phyloP scores from a whole-genome alignment of 1,140 invertebrate species.

The Lanistes nyassanus region DNA sequence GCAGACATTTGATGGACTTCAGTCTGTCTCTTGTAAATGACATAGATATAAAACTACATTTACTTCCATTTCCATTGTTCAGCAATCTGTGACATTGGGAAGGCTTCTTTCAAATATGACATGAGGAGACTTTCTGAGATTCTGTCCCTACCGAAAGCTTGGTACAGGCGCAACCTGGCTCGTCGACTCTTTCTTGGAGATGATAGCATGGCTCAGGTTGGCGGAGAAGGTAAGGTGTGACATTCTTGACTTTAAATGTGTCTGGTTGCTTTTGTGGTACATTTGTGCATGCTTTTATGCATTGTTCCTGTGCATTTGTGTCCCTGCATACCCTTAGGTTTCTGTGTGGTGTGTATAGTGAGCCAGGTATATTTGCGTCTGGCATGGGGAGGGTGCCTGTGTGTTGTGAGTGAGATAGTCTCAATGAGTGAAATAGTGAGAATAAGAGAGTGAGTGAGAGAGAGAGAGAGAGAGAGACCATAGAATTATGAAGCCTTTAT shows the following conservation, averaged over 20 bases:
- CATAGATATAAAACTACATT: background rate
- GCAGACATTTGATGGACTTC: too few relatives aligned
- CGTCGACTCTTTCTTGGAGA: slow-evolving; percentile 93
- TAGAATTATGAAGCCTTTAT: too few relatives aligned
- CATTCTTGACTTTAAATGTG: slow-evolving; percentile 1
- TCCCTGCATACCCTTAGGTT: too few relatives aligned
- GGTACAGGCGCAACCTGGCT: slow-evolving; percentile 90
- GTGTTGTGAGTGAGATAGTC: too few relatives aligned
- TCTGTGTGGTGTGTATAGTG: too few relatives aligned
- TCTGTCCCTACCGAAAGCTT: slow-evolving; percentile 96
- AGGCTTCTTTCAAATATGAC: slow-evolving; percentile 98
- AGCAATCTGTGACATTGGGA: slow-evolving; percentile 95
- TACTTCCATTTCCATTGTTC: slow-evolving; percentile 4
- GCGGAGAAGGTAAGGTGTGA: slow-evolving; percentile 51
- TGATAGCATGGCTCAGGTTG: slow-evolving; percentile 52
- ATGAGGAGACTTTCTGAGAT: slow-evolving; percentile 98
- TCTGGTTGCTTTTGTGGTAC: background rate
- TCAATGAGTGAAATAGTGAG: too few relatives aligned
- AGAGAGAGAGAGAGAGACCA: too few relatives aligned
- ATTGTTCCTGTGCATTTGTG: background rate
- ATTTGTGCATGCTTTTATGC: background rate
- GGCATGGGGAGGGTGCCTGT: too few relatives aligned
- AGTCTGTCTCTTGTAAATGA: background rate
- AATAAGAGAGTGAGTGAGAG: too few relatives aligned
- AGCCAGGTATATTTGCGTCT: too few relatives aligned